Conservation (phyloP, 2,797 vertebrate genomes). For the Sebastes nivosus region DNA sequence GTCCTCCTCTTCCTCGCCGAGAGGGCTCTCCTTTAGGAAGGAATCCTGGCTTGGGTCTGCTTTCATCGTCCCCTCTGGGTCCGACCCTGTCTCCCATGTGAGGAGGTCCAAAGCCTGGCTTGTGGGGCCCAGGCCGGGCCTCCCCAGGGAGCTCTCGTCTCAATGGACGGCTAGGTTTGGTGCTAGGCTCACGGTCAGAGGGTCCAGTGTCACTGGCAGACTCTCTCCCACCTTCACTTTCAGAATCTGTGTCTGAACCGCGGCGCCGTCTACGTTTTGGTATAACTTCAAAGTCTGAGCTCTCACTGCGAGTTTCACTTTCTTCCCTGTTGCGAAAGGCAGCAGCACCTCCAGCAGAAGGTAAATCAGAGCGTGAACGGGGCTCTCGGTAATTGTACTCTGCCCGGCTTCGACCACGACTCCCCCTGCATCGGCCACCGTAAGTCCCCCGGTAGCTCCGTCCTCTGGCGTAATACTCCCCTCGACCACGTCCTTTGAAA, state of each 20-base stretch:
- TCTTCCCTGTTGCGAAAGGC: constrained; percentile 93
- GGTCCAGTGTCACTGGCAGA: constrained; percentile 94
- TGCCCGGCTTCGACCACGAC: constrained; percentile 89
- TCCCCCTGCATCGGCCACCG: constrained; percentile 88
- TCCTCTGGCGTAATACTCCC: constrained; percentile 97
- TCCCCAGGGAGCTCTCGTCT: constrained; percentile 80
- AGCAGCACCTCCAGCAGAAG: constrained; percentile 75
- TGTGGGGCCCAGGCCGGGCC: constrained; percentile 63
- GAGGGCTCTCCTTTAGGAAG: constrained; percentile 97
- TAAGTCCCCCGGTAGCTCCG: constrained; percentile 96
- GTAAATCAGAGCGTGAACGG: constrained; percentile 87
- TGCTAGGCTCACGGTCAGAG: constrained; percentile 92
- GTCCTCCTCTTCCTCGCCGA: constrained; percentile 91
- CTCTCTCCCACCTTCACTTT: constrained; percentile 93
- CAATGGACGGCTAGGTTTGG: constrained; percentile 80
- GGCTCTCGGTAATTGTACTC: constrained; percentile 93
- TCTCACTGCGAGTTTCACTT: constrained; percentile 98
- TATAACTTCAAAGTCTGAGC: constrained; percentile 96
- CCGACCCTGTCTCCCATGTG: constrained; percentile 73
- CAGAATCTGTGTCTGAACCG: constrained; percentile 96
- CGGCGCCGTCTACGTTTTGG: constrained; percentile 93
- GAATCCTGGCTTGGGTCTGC: constrained; percentile 92
- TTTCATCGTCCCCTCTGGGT: constrained; percentile 87
- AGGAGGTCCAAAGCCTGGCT: constrained; percentile 74
- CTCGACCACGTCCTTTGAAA: constrained; percentile 93